Evolutionary conservation across 2,888 invertebrate genomes (phyloP), one percentile per base, ranked within the genome.

Genomic region (Trilocha varians): DNA sequence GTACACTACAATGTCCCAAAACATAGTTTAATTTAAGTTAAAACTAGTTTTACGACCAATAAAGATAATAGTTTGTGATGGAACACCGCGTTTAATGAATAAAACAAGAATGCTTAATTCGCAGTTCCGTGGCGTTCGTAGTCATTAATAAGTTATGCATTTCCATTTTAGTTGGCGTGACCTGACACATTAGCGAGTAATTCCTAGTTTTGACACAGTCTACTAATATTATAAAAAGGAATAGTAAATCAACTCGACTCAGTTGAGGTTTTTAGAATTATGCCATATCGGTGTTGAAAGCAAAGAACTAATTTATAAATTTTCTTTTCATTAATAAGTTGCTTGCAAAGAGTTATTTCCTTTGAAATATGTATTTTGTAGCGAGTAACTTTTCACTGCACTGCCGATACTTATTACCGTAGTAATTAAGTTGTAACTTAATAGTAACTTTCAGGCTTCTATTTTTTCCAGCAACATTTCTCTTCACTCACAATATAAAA

Each of bases 161-260:
- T 43, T 43, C 40, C 42, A 43, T 47, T 37, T 43, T 34, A 35
- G 46, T 35, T 53, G 45, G 36, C 48, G 51, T 55, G 49, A 52
- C 49, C 38, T 34, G 48, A 33, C 40, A 45, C 47, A 48, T 50
- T 47, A 50, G 38, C 38, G 16, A 34, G 38, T 46, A 45, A 47
- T 46, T 44, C 45, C 43, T 47, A 44, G 40, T 44, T 45, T 44
- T 49, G 48, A 47, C 45, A 48, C 5, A 9, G 25, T 25, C 4
- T 2, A 25, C 25, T 5, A 25, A 25, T 1, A 25, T 9, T 9
- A 25, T 25, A 6, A 11, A 25, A 25, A 25, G 2, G 25, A 4
- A 25, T 4, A 25, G 6, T 25, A 4, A 25, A 25, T 9, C 11
- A 25, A 25, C n/a, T n/a, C n/a, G n/a, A n/a, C n/a, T n/a, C n/a